Percentiles rank a stretch among this genome's conserved stretches.
phyloP scores from a whole-genome alignment of 2,797 vertebrate genomes.

The Chaetophractus vellerosus region DNA sequence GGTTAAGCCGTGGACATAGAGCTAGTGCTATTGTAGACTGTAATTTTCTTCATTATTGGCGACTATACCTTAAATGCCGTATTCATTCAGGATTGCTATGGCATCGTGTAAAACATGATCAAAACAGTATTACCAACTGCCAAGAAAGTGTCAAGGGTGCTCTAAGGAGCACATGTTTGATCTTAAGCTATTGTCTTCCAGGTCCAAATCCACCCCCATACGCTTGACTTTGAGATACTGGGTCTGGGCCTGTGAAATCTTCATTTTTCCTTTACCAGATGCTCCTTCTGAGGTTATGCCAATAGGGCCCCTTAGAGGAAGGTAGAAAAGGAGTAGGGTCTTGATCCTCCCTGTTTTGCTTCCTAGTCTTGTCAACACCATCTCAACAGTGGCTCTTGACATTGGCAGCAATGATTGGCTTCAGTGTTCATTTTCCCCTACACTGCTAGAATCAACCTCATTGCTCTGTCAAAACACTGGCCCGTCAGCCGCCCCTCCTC shows the following conservation, averaged over 20 bases:
- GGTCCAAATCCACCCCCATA: neutral
- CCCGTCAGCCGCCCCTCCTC: rapidly evolving
- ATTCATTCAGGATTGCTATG: neutral
- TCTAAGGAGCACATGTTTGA: neutral
- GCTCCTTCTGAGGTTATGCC: neutral
- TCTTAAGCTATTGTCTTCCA: neutral
- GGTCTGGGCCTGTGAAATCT: rapidly evolving
- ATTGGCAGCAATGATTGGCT: rapidly evolving
- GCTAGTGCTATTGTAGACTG: rapidly evolving
- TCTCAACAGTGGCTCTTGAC: neutral
- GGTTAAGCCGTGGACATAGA: rapidly evolving
- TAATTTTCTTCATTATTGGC: neutral
- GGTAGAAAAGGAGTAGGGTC: rapidly evolving
- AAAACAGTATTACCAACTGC: neutral
- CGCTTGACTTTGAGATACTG: neutral
- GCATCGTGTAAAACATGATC: neutral
- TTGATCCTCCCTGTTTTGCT: too few species aligned
- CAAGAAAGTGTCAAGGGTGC: neutral
- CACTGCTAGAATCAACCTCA: neutral
- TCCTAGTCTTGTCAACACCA: too few species aligned
- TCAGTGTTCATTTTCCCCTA: neutral
- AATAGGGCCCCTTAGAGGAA: neutral
- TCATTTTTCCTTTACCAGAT: neutral
- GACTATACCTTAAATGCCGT: neutral
- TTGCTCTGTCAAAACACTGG: rapidly evolving